Conservation (phyloP, 2,888 invertebrate genomes). For the Empis livida region DNA sequence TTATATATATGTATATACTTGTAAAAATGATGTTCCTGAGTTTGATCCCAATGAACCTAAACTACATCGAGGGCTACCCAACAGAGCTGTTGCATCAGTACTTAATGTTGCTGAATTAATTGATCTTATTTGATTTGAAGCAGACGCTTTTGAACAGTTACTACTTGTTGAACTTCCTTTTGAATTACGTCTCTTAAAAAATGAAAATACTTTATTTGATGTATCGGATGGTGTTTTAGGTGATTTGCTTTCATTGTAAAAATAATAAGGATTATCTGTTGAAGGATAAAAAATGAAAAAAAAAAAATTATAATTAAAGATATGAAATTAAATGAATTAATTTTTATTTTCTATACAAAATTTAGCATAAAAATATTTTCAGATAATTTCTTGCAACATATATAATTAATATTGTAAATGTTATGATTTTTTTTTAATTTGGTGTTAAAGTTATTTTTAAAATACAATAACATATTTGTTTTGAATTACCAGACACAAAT, state of each 20-base stretch:
- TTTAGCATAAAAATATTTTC: too few relatives aligned
- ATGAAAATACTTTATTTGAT: conserved; percentile 28
- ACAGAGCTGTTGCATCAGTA: conserved; percentile 27
- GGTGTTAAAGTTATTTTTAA: too few relatives aligned
- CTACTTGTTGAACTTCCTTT: conserved; percentile 30
- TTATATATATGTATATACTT: too few relatives aligned
- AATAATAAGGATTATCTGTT: conserved; percentile 35
- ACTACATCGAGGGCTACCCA: conserved; percentile 33
- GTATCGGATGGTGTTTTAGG: conserved; percentile 32
- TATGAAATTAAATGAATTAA: too few relatives aligned
- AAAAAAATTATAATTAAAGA: too few relatives aligned
- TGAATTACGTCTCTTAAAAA: conserved; percentile 33
- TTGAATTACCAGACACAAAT: conserved; percentile 33
- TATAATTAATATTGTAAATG: too few relatives aligned
- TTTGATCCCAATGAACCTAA: conserved; percentile 28
- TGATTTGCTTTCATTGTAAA: conserved; percentile 33
- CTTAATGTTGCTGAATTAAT: conserved; percentile 34
- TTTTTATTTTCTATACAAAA: too few relatives aligned
- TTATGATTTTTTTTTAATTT: too few relatives aligned
- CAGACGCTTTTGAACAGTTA: conserved; percentile 12
- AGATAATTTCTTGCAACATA: too few relatives aligned
- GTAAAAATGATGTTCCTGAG: too few relatives aligned
- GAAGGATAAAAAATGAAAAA: too few relatives aligned
- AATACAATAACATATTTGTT: too few relatives aligned
- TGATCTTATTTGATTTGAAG: conserved; percentile 26